A percentile compares a stretch with the other conserved stretches of the same genome.
phyloP scores from a whole-genome alignment of 2,888 invertebrate genomes.

The Drosophila percnosoma region DNA sequence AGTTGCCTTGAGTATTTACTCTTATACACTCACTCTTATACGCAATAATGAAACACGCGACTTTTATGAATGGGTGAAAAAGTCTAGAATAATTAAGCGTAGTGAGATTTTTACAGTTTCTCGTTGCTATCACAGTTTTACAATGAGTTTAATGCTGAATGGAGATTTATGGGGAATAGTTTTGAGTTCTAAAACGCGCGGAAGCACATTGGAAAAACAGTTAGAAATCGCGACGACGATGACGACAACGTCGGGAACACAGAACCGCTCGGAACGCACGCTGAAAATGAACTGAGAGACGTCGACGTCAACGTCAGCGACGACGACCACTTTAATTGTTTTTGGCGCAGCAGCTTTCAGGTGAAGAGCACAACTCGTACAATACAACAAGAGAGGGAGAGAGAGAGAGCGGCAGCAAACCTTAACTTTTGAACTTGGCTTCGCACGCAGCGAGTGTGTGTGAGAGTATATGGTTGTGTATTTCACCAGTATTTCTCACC shows the following conservation, averaged over 20 bases:
- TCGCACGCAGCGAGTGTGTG: conserved; percentile 42
- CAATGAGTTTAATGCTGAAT: conserved; percentile 6
- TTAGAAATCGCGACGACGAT: conserved; percentile 31
- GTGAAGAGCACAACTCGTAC: conserved; percentile 17
- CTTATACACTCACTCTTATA: conserved; percentile 60
- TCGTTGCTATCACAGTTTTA: conserved; percentile 56
- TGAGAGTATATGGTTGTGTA: background rate
- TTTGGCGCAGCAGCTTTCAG: conserved; percentile 66
- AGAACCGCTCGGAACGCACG: conserved; percentile 66
- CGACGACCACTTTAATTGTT: conserved; percentile 45
- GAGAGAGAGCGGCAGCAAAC: conserved; percentile 8
- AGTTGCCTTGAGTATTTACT: conserved; percentile 6
- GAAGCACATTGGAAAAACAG: conserved; percentile 53
- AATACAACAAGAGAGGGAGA: conserved; percentile 19
- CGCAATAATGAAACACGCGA: conserved; percentile 52
- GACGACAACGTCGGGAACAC: conserved; percentile 44
- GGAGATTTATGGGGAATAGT: conserved; percentile 25
- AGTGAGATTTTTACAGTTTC: conserved; percentile 4
- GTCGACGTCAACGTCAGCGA: conserved; percentile 21
- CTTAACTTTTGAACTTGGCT: conserved; percentile 73
- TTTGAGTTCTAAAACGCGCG: conserved; percentile 53
- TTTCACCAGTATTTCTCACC: conserved; percentile 34
- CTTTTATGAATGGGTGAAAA: conserved; percentile 47
- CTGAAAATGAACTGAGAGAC: conserved; percentile 70
- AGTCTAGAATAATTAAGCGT: conserved; percentile 13